Evolutionary conservation across 2,888 invertebrate species (phyloP).

Genomic region (Drosophila phalerata): DNA sequence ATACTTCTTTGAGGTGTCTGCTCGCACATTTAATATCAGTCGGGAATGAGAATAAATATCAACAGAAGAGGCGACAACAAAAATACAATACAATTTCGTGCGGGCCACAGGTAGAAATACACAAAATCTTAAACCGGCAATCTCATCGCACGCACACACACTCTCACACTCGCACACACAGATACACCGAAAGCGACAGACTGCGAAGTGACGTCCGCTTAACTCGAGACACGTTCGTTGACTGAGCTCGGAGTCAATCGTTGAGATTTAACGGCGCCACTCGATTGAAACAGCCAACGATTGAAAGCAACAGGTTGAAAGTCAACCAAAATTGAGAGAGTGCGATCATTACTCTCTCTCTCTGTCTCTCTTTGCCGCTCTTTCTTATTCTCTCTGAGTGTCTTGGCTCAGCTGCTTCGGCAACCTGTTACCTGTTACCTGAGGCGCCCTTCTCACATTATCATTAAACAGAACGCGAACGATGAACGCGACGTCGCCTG

Average conservation of each 20-base stretch:
- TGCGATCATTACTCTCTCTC: slow-evolving; percentile 6
- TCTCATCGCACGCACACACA: slow-evolving; percentile 45
- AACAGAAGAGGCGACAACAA: slow-evolving; percentile 36
- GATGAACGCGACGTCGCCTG: slow-evolving; percentile 61
- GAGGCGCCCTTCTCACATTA: slow-evolving; percentile 77
- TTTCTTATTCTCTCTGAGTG: not conserved
- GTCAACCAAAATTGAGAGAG: slow-evolving; percentile 12
- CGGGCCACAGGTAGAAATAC: slow-evolving; percentile 67
- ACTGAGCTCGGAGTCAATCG: slow-evolving; percentile 71
- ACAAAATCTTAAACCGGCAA: slow-evolving; percentile 76
- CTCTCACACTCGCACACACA: slow-evolving; percentile 1
- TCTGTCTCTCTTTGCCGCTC: slow-evolving; percentile 5
- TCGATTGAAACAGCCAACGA: slow-evolving; percentile 57
- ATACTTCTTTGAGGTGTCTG: slow-evolving; percentile 47
- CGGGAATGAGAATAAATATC: slow-evolving; percentile 46
- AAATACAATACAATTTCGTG: slow-evolving; percentile 25
- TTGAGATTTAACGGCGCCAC: slow-evolving; percentile 61
- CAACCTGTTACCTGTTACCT: slow-evolving; percentile 54
- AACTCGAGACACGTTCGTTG: slow-evolving; percentile 78
- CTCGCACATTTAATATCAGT: slow-evolving; percentile 50
- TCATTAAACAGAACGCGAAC: slow-evolving; percentile 69
- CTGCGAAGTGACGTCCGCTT: slow-evolving; percentile 64
- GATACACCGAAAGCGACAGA: slow-evolving; percentile 34
- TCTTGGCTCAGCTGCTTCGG: slow-evolving; percentile 18
- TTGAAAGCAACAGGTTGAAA: slow-evolving; percentile 72